Base-by-base conservation (phyloP, 2,797 vertebrate species). In the Sebastiscus tertius region DNA sequence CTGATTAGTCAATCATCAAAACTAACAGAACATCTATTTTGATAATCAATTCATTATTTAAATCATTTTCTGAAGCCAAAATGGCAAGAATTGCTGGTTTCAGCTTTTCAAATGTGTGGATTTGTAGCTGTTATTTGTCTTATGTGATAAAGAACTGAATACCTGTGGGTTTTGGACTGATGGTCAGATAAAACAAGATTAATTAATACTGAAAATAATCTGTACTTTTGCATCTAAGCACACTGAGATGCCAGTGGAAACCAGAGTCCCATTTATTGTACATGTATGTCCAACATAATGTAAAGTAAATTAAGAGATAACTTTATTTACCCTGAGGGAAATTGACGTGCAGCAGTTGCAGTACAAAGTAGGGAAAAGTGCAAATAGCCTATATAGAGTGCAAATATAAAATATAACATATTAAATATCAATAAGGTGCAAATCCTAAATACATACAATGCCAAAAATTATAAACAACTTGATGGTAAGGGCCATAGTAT, bases 21-120 rank as follows among this genome's bases (percentile, higher is more conserved):
- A 26, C 22, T 34, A 62, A 34, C 5, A 34, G 18, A 22, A 33
- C 27, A 61, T 0, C 18, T 34, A 22, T 33, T 33, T n/a, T 46
- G 42, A 46, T 46, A 46, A 46, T 46, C 16, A 46, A 18, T 1
- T 46, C 0, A 0, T 46, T 46, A 0, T 46, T 20, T 46, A 46
- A 0, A 16, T 42, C 14, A 0, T 16, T 42, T 18, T 7, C 39
- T 42, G 14, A 42, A 42, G 1, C 39, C 14, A 42, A 16, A 42
- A 42, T 18, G 1, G 14, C 0, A 0, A 39, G 3, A 49, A 49
- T 0, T 54, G n/a, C 55, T 14, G 2, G 34, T 42, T 27, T 6
- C 10, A 72, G 8, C 39, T 2, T 33, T 58, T 61, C 7, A 49
- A 24, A 46, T 29, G 20, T 31, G 1, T 1, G 13, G 12, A 12